Base-by-base conservation (phyloP, 2,797 vertebrate species). In the Acanthornis magna region DNA sequence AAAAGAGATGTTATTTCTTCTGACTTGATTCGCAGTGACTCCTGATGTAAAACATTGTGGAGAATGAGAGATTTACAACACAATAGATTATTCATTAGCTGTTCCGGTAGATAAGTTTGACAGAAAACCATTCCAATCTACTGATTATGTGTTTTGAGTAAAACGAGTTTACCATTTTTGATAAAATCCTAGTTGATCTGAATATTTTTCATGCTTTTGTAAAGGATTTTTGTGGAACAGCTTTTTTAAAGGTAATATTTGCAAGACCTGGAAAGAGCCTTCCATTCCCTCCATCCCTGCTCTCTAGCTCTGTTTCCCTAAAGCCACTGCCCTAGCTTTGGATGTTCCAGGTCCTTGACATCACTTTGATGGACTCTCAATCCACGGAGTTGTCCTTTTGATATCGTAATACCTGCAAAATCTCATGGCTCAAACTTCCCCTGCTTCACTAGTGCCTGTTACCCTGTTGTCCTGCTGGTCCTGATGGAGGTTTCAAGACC, bases 31-130 rank as follows among this genome's bases (percentile, higher is more conserved):
- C 95, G 60, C 51, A 62, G 11, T 71, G 67, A 78, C 91, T 95
- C 77, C 78, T 96, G 66, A 84, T 95, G 57, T 85, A 89, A 91
- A 96, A 92, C 68, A 60, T 85, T 87, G 26, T 67, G 55, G 54
- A 85, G 36, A 50, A 91, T 40, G 68, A 95, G 73, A 92, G 62
- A 91, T 94, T 88, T 95, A 70, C 72, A 91, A 67, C 70, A 80
- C 80, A 78, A 81, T 50, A 70, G 72, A 73, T 93, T 93, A 91
- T 91, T 97, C 78, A 94, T 97, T 96, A 96, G 68, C 40, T 86
- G 73, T 92, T 94, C 47, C 40, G 79, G 21, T 80, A 73, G 73
- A 75, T 48, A 68, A 74, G 32, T 26, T 77, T 93, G 79, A 73
- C 8, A 55, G 42, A 93, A 97, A 89, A 87, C 43, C 6, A 20